Conservation (phyloP, 2,888 invertebrate genomes). For the Ophioninae sp. region DNA sequence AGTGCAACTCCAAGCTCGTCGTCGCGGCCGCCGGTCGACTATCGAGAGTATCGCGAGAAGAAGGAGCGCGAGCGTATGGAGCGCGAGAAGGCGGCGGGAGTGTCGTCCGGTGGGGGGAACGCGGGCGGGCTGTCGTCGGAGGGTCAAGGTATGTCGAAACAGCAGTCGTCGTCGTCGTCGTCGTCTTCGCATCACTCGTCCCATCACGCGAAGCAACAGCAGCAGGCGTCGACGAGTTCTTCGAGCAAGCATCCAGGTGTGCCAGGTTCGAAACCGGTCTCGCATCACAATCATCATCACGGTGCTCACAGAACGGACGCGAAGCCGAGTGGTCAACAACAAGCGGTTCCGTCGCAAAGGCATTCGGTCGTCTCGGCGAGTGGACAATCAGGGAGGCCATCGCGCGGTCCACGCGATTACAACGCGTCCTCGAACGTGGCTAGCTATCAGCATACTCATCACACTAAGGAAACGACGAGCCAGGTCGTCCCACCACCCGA, state of each 20-base stretch:
- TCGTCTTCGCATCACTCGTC: constrained; percentile 72
- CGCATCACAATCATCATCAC: constrained; percentile 76
- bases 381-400: constrained; percentile 69
- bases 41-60: constrained; percentile 86
- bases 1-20: constrained; percentile 71
- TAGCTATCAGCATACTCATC: constrained; percentile 65
- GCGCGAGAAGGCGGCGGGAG: constrained; percentile 80
- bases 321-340: constrained; percentile 60
- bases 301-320: constrained; percentile 65
- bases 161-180: background rate
- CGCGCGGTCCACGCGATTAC: constrained; percentile 72
- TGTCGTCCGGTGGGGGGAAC: background rate
- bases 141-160: background rate
- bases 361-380: constrained; percentile 63
- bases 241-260: constrained; percentile 75
- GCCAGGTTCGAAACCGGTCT: constrained; percentile 68
- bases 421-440: constrained; percentile 58
- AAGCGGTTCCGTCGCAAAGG: constrained; percentile 72
- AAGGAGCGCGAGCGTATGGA: constrained; percentile 85
- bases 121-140: background rate
- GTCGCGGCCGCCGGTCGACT: constrained; percentile 81
- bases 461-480: constrained; percentile 44
- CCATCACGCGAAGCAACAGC: constrained; percentile 73
- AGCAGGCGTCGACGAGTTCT: constrained; percentile 69
- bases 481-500: background rate